Conservation (phyloP, 2,888 invertebrate genomes). For the Plusia festucae region DNA sequence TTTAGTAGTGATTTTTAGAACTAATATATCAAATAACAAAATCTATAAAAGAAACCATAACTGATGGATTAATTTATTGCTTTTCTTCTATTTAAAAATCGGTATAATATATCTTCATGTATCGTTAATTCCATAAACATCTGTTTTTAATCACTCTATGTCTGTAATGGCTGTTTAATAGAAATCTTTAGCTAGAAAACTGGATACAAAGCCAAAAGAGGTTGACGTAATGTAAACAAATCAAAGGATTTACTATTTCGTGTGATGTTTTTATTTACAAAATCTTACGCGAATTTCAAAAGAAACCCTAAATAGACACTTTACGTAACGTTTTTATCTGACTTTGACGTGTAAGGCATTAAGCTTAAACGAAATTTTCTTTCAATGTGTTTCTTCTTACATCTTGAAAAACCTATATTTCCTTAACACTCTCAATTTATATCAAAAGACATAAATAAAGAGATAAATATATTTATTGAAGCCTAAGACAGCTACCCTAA, state of each 20-base stretch:
- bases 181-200: conserved; percentile 53
- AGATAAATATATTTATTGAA: too few relatives aligned
- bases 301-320: conserved; percentile 25
- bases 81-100: conserved; percentile 11
- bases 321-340: conserved; percentile 15
- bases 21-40: neutral
- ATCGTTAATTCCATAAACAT: conserved; percentile 31
- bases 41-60: neutral
- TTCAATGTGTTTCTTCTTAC: too few relatives aligned
- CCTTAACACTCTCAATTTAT: neutral
- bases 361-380: too few relatives aligned
- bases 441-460: neutral
- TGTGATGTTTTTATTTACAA: conserved; percentile 55
- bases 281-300: conserved; percentile 35
- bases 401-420: too few relatives aligned
- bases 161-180: conserved; percentile 28
- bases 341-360: neutral
- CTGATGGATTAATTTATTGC: neutral
- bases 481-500: too few relatives aligned
- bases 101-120: conserved; percentile 13
- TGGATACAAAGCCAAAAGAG: conserved; percentile 33
- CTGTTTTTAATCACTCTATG: conserved; percentile 45
- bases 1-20: neutral
- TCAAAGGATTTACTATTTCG: conserved; percentile 59
- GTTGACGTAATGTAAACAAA: conserved; percentile 44